Conservation (phyloP, 2,888 invertebrate genomes). For the Eupithecia inturbata region DNA sequence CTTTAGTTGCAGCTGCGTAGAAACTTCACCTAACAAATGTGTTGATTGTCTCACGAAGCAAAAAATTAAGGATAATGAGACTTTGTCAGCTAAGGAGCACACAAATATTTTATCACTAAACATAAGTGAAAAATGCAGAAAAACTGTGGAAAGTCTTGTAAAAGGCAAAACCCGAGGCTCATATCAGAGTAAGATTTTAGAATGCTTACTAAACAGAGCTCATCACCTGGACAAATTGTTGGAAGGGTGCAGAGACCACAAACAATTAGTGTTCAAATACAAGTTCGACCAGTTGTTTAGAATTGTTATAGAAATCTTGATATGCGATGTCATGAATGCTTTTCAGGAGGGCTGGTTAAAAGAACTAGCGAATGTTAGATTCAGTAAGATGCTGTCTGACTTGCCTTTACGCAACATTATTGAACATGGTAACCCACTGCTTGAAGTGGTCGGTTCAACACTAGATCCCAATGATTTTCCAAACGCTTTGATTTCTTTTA, state of each 20-base stretch:
- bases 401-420: slow-evolving; percentile 20
- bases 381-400: slow-evolving; percentile 20
- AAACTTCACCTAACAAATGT: background rate
- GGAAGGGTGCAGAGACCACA: slow-evolving; percentile 15
- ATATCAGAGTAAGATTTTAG: slow-evolving; percentile 13
- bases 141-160: slow-evolving; percentile 17
- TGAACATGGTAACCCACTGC: slow-evolving; percentile 21
- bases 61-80: slow-evolving; percentile 15
- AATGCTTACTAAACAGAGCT: slow-evolving; percentile 21
- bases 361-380: slow-evolving; percentile 15
- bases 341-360: slow-evolving; percentile 14
- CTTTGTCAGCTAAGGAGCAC: slow-evolving; percentile 4
- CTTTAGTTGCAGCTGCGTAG: slow-evolving; percentile 12
- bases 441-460: slow-evolving; percentile 15
- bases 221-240: slow-evolving; percentile 13
- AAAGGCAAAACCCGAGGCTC: background rate
- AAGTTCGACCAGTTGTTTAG: slow-evolving; percentile 18
- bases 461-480: slow-evolving; percentile 25
- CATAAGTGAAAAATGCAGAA: slow-evolving; percentile 10
- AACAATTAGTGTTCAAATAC: slow-evolving; percentile 18
- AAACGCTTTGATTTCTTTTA: slow-evolving; percentile 19
- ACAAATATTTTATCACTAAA: slow-evolving; percentile 12
- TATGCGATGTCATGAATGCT: slow-evolving; percentile 25
- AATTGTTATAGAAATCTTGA: slow-evolving; percentile 18
- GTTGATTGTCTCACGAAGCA: background rate